Conservation (phyloP, 2,113 vertebrate genomes). For the Eulemur macaco region DNA sequence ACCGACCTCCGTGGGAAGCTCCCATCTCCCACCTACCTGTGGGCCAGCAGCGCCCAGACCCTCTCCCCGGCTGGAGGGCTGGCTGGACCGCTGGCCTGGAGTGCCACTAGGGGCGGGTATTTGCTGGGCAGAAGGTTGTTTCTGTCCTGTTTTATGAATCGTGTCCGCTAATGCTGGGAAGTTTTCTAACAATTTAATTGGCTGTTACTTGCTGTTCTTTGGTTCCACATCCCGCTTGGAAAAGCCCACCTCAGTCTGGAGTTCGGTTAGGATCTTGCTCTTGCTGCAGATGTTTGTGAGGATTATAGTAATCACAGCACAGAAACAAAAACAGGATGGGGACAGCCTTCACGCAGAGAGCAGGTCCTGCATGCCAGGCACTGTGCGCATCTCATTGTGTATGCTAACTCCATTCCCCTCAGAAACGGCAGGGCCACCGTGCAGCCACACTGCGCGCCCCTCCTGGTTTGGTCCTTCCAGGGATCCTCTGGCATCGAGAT, state of each 20-base stretch:
- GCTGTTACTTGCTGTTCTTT: rapidly evolving
- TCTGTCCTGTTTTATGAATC: rapidly evolving
- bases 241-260: background rate
- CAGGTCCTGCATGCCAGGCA: rapidly evolving
- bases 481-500: rapidly evolving
- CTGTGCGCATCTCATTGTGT: rapidly evolving
- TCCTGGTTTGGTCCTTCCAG: background rate
- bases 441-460: rapidly evolving
- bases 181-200: background rate
- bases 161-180: background rate
- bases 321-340: rapidly evolving
- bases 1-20: rapidly evolving
- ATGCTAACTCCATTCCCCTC: rapidly evolving
- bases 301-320: rapidly evolving
- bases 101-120: rapidly evolving
- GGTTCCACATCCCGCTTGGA: rapidly evolving
- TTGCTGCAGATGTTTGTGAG: background rate
- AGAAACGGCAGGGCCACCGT: rapidly evolving
- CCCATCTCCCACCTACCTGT: background rate
- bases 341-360: background rate
- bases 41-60: background rate
- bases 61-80: rapidly evolving
- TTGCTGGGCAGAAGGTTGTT: rapidly evolving
- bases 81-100: rapidly evolving
- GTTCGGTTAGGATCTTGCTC: background rate